These are phyloP conservation scores for Centropus bengalensis DNA, from an alignment of 2,113 vertebrate genomes.

Conservation along the genomic window DNA sequence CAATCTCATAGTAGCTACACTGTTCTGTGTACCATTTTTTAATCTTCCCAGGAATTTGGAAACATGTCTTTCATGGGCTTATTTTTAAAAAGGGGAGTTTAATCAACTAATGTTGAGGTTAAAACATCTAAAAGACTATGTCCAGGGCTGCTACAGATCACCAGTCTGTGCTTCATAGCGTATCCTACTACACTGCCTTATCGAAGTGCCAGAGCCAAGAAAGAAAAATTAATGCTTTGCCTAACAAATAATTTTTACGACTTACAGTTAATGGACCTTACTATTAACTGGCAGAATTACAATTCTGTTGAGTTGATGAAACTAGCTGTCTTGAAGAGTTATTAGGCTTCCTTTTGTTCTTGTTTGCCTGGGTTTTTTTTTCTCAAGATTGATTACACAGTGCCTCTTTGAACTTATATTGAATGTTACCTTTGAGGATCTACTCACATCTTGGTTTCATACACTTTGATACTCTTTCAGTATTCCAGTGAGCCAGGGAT, in stretches of 20 bases:
- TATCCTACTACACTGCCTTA: background rate
- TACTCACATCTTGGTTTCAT: background rate
- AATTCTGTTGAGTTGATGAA: conserved; percentile 33
- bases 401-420: conserved; percentile 33
- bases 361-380: conserved; percentile 4
- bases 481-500: background rate
- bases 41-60: background rate
- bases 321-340: conserved; percentile 42
- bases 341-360: conserved; percentile 49
- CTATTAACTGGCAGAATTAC: conserved; percentile 50
- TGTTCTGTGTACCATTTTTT: background rate
- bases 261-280: conserved; percentile 21
- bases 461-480: background rate
- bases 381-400: conserved; percentile 22
- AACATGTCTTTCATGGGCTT: background rate
- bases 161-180: background rate
- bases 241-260: conserved; percentile 5
- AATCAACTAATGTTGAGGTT: background rate
- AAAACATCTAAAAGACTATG: background rate
- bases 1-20: background rate
- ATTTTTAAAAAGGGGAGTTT: background rate
- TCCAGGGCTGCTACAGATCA: background rate
- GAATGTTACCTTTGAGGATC: conserved; percentile 44
- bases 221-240: background rate
- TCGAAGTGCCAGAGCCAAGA: background rate